Percentiles rank a stretch among this genome's conserved stretches.
Conservation (phyloP, 1,140 invertebrate species). For the Coenobita brevimanus region DNA sequence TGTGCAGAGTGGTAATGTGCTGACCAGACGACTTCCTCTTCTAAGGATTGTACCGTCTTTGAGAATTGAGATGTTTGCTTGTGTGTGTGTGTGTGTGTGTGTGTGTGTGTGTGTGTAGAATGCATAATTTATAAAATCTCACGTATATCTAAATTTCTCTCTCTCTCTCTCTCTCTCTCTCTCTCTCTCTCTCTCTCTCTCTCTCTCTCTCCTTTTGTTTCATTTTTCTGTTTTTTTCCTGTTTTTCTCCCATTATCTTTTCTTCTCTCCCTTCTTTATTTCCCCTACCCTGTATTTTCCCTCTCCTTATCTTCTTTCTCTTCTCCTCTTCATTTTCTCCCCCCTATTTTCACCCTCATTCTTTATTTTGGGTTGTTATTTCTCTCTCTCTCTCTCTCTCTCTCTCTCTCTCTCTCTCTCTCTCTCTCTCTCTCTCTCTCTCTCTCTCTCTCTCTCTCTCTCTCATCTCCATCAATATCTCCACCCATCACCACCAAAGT, state of each 20-base stretch:
- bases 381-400: not conserved
- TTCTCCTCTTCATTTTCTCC: not conserved
- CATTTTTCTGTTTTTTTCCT: constrained; percentile 25
- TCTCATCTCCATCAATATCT: too few relatives aligned
- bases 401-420: constrained; percentile 1
- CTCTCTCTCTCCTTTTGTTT: constrained; percentile 41
- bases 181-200: constrained; percentile 27
- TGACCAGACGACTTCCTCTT: too few relatives aligned
- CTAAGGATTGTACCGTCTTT: too few relatives aligned
- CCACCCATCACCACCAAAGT: too few relatives aligned
- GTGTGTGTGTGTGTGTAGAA: too few relatives aligned
- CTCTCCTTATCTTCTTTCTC: not conserved
- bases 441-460: too few relatives aligned
- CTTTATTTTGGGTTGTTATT: not conserved
- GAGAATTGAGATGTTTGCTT: too few relatives aligned
- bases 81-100: too few relatives aligned
- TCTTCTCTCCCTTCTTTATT: not conserved
- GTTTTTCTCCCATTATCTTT: constrained; percentile 10
- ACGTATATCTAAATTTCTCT: too few relatives aligned
- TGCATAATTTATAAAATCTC: too few relatives aligned
- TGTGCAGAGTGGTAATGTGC: too few relatives aligned
- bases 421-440: too few relatives aligned
- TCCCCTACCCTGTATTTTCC: not conserved
- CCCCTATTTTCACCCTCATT: not conserved
- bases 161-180: constrained; percentile 39